Base-by-base conservation (phyloP, 2,797 vertebrate species). In the Alca torda region DNA sequence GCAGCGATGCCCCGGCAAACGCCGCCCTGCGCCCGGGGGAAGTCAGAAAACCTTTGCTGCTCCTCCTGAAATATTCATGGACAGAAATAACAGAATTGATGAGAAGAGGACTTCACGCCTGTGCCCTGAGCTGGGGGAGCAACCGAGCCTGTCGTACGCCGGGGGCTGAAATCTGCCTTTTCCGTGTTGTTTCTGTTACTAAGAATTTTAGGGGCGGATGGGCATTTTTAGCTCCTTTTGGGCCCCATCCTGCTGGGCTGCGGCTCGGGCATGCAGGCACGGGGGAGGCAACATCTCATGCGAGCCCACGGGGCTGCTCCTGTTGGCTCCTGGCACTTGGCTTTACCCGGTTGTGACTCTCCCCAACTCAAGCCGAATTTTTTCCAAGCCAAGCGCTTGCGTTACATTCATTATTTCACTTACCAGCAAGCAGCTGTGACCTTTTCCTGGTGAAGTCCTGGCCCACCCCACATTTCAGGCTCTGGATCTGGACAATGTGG, bases 131-230 rank as follows among this genome's bases (percentile, higher is more conserved):
- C 68, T 35, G 43, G 21, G 37, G 35, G 41, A 43, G n/a, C 33
- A 53, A 23, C 51, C 1, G 2, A 72, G 24, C 51, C 67, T 3
- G 2, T 18, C 2, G 1, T 23, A 2, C 10, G n/a, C 61, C 26
- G 31, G 31, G 21, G 60, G 25, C 17, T 73, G 60, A 35, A 60
- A 26, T 5, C 53, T 51, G 53, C 67, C 25, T 73, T 54, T 45
- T 26, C 74, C 0, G 0, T 5, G 11, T 73, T 46, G 45, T 13
- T 31, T n/a, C n/a, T 46, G 20, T 25, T n/a, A 25, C 30, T 25
- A 5, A 61, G 17, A 35, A 16, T 39, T 39, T 67, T 31, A 17
- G 39, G 61, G 33, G 16, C 7, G 11, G 8, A 8, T 13, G 51
- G 68, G 37, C 23, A 12, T 16, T 46, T 53, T n/a, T 41, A 18